Evolutionary conservation across 2,113 vertebrate genomes (phyloP).

Genomic region (Neogale vison): DNA sequence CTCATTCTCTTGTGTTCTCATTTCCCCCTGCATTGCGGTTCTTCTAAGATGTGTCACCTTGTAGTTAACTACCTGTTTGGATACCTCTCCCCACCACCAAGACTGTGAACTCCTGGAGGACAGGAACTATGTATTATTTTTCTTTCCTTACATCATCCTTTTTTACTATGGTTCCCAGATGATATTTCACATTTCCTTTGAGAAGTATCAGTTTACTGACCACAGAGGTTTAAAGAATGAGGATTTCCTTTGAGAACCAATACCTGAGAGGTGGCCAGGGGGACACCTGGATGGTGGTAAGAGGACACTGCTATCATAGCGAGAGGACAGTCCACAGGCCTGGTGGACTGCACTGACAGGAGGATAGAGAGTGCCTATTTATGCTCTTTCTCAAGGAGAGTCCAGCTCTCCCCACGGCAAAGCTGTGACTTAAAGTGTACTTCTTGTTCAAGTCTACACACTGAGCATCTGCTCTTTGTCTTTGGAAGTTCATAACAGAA

Average conservation of each 20-base stretch:
- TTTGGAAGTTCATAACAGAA: background rate
- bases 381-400: background rate
- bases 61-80: background rate
- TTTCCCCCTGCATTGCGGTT: background rate
- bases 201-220: background rate
- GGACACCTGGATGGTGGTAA: background rate
- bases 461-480: background rate
- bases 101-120: background rate
- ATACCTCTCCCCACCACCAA: rapidly evolving
- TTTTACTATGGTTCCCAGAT: background rate
- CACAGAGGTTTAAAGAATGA: background rate
- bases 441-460: background rate
- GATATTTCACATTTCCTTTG: background rate
- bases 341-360: no score
- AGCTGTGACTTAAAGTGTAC: background rate
- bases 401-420: background rate
- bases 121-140: background rate
- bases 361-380: no score
- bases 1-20: background rate
- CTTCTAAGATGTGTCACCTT: background rate
- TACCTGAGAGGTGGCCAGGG: background rate
- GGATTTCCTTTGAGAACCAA: background rate
- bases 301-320: background rate
- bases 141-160: background rate
- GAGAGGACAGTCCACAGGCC: background rate